These are phyloP conservation scores for Sinohyriopsis cumingii DNA, from an alignment of 2,888 invertebrate species.

Conservation along the genomic window DNA sequence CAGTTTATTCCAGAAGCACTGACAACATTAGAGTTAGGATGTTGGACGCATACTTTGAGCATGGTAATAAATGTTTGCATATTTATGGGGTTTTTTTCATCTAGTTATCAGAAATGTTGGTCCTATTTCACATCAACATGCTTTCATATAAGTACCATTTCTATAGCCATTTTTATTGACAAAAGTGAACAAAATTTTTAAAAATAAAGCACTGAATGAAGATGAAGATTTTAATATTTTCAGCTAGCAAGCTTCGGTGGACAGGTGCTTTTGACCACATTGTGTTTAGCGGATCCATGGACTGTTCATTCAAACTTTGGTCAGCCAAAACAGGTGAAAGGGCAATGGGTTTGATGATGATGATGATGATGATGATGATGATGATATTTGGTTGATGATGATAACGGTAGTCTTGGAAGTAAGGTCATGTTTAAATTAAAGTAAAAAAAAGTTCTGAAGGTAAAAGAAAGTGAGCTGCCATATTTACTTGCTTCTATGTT, in stretches of 20 bases:
- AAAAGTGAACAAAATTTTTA: not conserved
- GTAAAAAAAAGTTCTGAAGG: too few species aligned
- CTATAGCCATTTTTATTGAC: too few species aligned
- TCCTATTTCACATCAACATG: not conserved
- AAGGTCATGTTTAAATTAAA: too few species aligned
- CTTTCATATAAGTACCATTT: not conserved
- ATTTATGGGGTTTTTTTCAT: not conserved
- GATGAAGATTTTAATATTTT: slow-evolving; percentile 4
- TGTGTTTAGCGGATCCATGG: slow-evolving; percentile 65
- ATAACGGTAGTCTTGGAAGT: too few species aligned
- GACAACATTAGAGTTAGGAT: too few species aligned
- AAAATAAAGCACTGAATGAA: not conserved
- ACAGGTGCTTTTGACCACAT: slow-evolving; percentile 37
- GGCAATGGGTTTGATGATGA: slow-evolving; percentile 1
- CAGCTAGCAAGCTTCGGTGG: slow-evolving; percentile 27
- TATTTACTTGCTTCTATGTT: too few species aligned
- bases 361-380: too few species aligned
- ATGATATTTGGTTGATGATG: too few species aligned
- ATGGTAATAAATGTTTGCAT: not conserved
- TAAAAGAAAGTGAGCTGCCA: too few species aligned
- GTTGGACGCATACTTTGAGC: too few species aligned
- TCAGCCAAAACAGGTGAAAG: slow-evolving; percentile 59
- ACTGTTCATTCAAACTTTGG: slow-evolving; percentile 69
- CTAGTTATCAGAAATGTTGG: not conserved
- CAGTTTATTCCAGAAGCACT: too few species aligned